Percentiles rank a stretch among this genome's conserved stretches.
Conservation (phyloP, 2,113 vertebrate species). For the Calidris pugnax region DNA sequence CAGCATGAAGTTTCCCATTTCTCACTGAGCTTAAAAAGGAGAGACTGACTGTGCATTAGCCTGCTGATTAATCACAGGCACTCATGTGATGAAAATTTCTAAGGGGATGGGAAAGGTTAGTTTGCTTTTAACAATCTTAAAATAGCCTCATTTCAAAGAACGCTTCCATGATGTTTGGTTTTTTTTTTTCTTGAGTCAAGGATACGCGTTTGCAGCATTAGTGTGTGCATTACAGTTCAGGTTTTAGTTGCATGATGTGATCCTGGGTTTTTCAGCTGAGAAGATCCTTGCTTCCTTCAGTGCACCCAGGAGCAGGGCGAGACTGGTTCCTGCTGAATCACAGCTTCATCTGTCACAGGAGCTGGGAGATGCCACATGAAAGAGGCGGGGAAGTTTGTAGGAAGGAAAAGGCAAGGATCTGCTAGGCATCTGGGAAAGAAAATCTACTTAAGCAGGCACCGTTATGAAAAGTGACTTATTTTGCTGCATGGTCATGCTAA, state of each 20-base stretch:
- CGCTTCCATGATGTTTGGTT: not conserved
- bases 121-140: constrained; percentile 31
- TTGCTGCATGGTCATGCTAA: not conserved
- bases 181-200: not conserved
- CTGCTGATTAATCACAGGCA: constrained; percentile 14
- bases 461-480: not conserved
- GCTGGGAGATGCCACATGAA: not conserved
- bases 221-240: not conserved
- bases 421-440: not conserved
- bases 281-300: not conserved
- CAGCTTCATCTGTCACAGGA: not conserved
- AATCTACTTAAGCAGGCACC: not conserved
- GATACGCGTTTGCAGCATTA: not conserved
- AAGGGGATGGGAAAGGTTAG: not conserved
- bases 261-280: not conserved
- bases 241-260: not conserved
- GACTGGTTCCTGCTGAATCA: not conserved
- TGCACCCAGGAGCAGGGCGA: not conserved
- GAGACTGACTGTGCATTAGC: not conserved
- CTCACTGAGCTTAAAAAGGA: not conserved
- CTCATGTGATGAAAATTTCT: constrained; percentile 7
- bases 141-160: constrained; percentile 28
- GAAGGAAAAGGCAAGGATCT: not conserved
- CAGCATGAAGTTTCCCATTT: not conserved
- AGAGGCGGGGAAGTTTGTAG: not conserved